These are phyloP conservation scores for Hemistola chrysoprasaria DNA, from an alignment of 2,888 invertebrate genomes.

Conservation along the genomic window DNA sequence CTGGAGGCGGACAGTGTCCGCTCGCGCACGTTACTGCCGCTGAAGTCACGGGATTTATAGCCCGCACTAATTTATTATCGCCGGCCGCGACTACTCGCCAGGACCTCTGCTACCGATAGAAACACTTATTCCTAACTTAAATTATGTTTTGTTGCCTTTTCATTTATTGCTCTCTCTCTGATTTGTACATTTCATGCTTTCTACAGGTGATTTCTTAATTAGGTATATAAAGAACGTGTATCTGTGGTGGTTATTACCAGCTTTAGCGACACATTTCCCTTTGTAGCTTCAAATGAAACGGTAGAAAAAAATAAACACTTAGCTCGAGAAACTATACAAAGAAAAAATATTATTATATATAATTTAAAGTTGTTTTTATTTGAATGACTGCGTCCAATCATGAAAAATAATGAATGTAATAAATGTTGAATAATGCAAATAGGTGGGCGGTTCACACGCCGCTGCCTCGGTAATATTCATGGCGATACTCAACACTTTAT, in stretches of 20 bases:
- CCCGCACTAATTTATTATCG: constrained; percentile 60
- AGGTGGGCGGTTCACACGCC: constrained; percentile 36
- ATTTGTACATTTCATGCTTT: no score
- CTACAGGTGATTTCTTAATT: no score
- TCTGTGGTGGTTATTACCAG: no score
- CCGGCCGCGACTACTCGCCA: constrained; percentile 23
- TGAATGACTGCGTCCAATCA: background rate
- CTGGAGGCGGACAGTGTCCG: constrained; percentile 49
- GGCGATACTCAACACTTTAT: constrained; percentile 31
- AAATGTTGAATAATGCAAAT: constrained; percentile 14
- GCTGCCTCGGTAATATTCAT: constrained; percentile 44
- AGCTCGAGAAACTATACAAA: no score
- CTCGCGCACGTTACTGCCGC: constrained; percentile 46
- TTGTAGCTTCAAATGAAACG: no score
- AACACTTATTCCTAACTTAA: constrained; percentile 45
- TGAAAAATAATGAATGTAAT: constrained; percentile 4
- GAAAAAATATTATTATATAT: background rate
- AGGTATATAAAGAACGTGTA: no score
- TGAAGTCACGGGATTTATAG: constrained; percentile 63
- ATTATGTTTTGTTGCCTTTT: constrained; percentile 26
- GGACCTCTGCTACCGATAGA: constrained; percentile 48
- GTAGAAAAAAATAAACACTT: no score
- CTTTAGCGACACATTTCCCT: no score
- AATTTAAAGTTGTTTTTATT: background rate
- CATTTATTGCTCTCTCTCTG: constrained; percentile 6